Evolutionary conservation across 2,113 vertebrate genomes (phyloP).

Genomic region (Dasyurus viverrinus): DNA sequence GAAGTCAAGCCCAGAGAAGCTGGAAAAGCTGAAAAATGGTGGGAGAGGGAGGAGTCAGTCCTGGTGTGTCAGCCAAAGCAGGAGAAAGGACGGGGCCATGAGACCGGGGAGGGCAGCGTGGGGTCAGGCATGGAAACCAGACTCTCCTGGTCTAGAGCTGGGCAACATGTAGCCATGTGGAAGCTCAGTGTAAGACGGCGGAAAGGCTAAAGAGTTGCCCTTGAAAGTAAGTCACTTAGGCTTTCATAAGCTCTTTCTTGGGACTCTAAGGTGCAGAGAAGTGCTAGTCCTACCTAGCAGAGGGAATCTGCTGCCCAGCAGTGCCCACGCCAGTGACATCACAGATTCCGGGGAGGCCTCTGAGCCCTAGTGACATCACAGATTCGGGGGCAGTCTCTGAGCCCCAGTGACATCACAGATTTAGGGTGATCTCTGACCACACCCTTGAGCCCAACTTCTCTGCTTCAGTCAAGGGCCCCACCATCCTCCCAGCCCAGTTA

Average conservation of each 20-base stretch:
- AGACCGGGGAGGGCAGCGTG: background rate
- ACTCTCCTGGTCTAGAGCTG: background rate
- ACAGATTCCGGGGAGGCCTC: too few species aligned
- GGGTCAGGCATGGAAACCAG: background rate
- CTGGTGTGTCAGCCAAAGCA: background rate
- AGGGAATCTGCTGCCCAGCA: background rate
- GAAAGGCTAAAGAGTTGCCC: background rate
- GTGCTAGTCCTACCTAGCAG: too few species aligned
- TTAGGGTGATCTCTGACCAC: too few species aligned
- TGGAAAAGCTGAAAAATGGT: background rate
- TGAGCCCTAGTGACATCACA: background rate
- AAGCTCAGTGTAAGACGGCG: background rate
- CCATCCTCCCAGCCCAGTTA: background rate
- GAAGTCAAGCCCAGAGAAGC: constrained; percentile 7
- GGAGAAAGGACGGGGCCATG: background rate
- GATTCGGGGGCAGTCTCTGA: background rate
- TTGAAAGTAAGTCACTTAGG: background rate
- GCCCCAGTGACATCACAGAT: too few species aligned
- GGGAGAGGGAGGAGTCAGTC: background rate
- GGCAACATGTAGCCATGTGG: background rate
- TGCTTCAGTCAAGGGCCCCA: background rate
- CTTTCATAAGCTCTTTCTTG: background rate
- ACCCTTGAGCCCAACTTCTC: background rate
- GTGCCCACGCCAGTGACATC: too few species aligned
- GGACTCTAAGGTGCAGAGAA: background rate